Evolutionary conservation across 2,113 vertebrate genomes (phyloP), one percentile per base, ranked within the genome.

Genomic region (Dendropsophus ebraccatus): DNA sequence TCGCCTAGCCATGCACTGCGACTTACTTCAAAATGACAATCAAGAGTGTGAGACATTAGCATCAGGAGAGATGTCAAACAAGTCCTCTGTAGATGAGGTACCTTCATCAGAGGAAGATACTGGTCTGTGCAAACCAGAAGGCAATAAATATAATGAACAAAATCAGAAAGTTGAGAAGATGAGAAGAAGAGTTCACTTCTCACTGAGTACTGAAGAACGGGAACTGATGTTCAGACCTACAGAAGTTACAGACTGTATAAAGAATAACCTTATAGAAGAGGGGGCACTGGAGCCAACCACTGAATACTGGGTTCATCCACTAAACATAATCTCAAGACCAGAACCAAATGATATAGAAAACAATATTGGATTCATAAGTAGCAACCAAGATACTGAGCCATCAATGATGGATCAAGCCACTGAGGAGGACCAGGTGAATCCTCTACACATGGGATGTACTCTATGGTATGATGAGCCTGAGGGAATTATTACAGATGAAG

Each of bases 381-480:
- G 12, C 23, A 37, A 8, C 21, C 8, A n/a, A 28, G 12, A 74
- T 32, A 30, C 16, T 73, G 37, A 30, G 30, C 19, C 19, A 60
- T 35, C 52, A 37, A 14, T 16, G n/a, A 21, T 21, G 17, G 23
- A 52, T 62, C 41, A 8, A 23, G 19, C 23, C 12, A 16, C 28
- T 49, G 19, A 54, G 45, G 21, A 74, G 54, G 17, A 80, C 14
- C 56, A 78, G 45, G 56, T 5, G 37, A 21, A 60, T 17, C 35
- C 5, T 14, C 16, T 13, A 28, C 17, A 73, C 1, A n/a, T 12
- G 7, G 37, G 37, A 2, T n/a, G 3, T 4, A 50, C 85, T 17
- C 35, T 87, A 17, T 81, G 78, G 77, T 87, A 87, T 28, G 41
- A 87, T 47, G 52, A 81, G 25, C 45, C 41, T 8, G 4, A 30